A percentile compares a stretch with the other conserved stretches of the same genome.
Conservation (phyloP, 1,140 invertebrate species). For the Drosophila lacteicornis region DNA sequence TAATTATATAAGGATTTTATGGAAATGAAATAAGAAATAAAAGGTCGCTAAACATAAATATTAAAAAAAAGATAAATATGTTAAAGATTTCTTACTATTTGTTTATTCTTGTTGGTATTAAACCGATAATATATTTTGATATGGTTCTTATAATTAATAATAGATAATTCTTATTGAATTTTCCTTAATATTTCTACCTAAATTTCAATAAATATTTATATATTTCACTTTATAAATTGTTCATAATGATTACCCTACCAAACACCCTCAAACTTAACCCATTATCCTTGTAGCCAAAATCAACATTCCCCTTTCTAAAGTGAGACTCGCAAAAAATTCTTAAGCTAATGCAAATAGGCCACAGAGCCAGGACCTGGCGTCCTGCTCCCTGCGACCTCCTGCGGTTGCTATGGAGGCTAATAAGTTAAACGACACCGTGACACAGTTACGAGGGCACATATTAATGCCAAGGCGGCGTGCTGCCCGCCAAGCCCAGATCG, state of each 20-base stretch:
- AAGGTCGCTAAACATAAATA: no score
- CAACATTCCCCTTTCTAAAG: background rate
- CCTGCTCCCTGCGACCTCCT: slow-evolving; percentile 22
- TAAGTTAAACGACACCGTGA: slow-evolving; percentile 79
- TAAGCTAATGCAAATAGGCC: slow-evolving; percentile 75
- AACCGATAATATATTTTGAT: background rate
- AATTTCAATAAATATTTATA: no score
- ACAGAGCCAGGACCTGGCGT: slow-evolving; percentile 47
- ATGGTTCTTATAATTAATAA: background rate
- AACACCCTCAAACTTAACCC: background rate
- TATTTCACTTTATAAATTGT: no score
- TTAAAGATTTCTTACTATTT: background rate
- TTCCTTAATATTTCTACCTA: no score
- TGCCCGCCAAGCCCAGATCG: slow-evolving; percentile 45
- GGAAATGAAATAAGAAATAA: no score
- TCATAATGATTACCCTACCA: no score
- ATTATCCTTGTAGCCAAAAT: background rate
- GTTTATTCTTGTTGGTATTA: no score
- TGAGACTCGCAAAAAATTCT: slow-evolving; percentile 32
- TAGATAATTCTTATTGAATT: no score
- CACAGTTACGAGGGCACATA: slow-evolving; percentile 70
- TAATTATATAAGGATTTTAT: background rate
- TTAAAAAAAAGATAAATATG: background rate
- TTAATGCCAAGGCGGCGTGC: slow-evolving; percentile 78
- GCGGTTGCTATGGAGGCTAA: slow-evolving; percentile 54